Evolutionary conservation across 2,888 invertebrate genomes (phyloP), one percentile per base, ranked within the genome.

Genomic region (Pristionchus mayeri): DNA sequence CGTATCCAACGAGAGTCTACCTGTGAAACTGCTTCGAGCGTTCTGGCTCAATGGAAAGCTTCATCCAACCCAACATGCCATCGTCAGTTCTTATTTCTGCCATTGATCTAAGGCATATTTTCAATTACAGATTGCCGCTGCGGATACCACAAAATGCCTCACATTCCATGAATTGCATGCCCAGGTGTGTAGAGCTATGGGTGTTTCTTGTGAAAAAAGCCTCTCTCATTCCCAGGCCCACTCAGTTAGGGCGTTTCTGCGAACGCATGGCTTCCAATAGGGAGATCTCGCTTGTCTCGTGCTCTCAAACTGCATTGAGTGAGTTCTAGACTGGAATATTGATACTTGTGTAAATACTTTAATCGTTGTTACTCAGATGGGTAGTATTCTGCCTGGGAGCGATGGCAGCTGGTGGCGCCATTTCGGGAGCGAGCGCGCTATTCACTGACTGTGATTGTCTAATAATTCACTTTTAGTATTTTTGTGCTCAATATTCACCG

Each of bases 391-490:
- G 37, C 27, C 6, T 80, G 18, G 80, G 80, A 37, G 80, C 30
- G 3, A 30, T 27, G 34, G 80, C 80, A 37, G 57, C 80, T 0
- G 91, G 91, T 24, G 91, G 91, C 24, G 89, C 88, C 6, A 85
- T 90, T 50, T 90, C 90, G 30, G 89, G 89, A n/a, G 91, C 91
- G n/a, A 91, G 89, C 40, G 86, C 88, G 7, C 85, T 88, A 24
- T 91, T 89, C 57, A 92, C 90, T 34, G 88, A 91, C 52, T 88
- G 91, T 90, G 82, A 85, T 76, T 76, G 4, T 6, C 40, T n/a
- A 44, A 3, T 57, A n/a, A 4, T 21, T 24, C 24, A n/a, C 57
- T 21, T n/a, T 24, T 57, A 21, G 4, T 18, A n/a, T 6, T 57
- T 24, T 57, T 57, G 6, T 21, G 7, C 24, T 13, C 6, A 7